Evolutionary conservation across 2,797 vertebrate species (phyloP).

Genomic region (Lemur catta): DNA sequence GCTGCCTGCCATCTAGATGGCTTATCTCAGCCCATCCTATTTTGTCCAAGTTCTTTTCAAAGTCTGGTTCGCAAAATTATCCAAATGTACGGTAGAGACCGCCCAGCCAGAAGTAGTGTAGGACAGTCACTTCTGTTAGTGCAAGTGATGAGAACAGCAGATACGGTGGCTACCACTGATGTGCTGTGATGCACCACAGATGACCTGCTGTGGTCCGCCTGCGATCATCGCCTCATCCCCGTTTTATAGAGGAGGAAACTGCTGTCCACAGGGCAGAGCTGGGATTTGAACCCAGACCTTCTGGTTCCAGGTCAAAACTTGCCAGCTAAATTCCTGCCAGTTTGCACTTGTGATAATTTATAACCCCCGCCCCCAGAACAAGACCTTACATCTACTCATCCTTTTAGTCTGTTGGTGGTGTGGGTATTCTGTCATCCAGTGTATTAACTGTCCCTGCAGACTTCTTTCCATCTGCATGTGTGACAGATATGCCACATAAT

Average conservation of each 20-base stretch:
- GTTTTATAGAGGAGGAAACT: neutral
- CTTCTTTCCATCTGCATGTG: neutral
- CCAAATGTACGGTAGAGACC: neutral
- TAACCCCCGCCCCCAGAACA: neutral
- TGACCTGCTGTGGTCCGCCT: neutral
- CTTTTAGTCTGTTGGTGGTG: neutral
- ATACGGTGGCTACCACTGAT: rapidly evolving
- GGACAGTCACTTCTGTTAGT: rapidly evolving
- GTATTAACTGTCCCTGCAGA: neutral
- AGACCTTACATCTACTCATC: neutral
- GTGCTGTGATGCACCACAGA: rapidly evolving
- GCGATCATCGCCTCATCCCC: rapidly evolving
- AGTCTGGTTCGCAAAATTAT: neutral
- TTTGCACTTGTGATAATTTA: neutral
- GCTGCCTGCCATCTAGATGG: neutral
- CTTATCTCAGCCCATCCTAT: neutral
- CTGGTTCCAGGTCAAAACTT: neutral
- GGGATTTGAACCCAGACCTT: neutral
- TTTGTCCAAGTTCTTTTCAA: neutral
- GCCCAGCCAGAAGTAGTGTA: neutral
- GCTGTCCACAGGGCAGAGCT: neutral
- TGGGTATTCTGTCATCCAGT: neutral
- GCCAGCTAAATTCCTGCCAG: too few species aligned
- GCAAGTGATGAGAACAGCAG: too few species aligned
- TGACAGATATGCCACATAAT: neutral